These are phyloP conservation scores for Charaxes varanes DNA, from an alignment of 1,140 invertebrate genomes.

Conservation along the genomic window DNA sequence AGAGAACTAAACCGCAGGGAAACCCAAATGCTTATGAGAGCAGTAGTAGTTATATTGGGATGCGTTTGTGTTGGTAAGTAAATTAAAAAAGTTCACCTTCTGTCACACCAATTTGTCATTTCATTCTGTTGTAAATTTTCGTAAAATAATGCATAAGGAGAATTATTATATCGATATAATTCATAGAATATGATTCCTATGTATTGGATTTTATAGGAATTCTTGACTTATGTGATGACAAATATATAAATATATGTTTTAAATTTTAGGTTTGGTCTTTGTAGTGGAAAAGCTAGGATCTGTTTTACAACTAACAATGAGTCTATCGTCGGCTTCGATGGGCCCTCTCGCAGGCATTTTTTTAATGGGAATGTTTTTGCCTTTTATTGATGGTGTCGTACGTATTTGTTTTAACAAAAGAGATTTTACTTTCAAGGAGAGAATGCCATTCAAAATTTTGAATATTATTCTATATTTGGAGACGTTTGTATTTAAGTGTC, in stretches of 20 bases:
- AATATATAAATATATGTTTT: not conserved
- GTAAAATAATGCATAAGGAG: too few relatives aligned
- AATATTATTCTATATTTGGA: too few relatives aligned
- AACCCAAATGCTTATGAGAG: slow-evolving; percentile 80
- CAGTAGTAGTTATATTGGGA: slow-evolving; percentile 81
- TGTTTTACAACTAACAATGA: slow-evolving; percentile 77
- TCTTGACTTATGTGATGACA: slow-evolving; percentile 1
- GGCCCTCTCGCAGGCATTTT: slow-evolving; percentile 88
- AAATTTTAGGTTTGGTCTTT: slow-evolving; percentile 43
- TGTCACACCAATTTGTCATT: too few relatives aligned
- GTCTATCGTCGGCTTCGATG: slow-evolving; percentile 79
- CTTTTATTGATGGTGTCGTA: slow-evolving; percentile 84
- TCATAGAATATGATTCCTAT: too few relatives aligned
- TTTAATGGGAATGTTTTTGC: slow-evolving; percentile 86
- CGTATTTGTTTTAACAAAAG: slow-evolving; percentile 24
- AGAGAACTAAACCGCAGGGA: slow-evolving; percentile 77
- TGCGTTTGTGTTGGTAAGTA: slow-evolving; percentile 75
- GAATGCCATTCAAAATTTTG: too few relatives aligned
- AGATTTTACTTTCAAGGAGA: not conserved
- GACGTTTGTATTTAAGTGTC: not conserved
- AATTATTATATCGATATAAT: too few relatives aligned
- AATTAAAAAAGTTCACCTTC: too few relatives aligned
- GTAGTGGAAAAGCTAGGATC: slow-evolving; percentile 56
- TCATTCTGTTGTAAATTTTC: too few relatives aligned
- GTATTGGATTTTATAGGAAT: too few relatives aligned